phyloP scores from a whole-genome alignment of 1,140 invertebrate genomes.

The Monomorium pharaonis region DNA sequence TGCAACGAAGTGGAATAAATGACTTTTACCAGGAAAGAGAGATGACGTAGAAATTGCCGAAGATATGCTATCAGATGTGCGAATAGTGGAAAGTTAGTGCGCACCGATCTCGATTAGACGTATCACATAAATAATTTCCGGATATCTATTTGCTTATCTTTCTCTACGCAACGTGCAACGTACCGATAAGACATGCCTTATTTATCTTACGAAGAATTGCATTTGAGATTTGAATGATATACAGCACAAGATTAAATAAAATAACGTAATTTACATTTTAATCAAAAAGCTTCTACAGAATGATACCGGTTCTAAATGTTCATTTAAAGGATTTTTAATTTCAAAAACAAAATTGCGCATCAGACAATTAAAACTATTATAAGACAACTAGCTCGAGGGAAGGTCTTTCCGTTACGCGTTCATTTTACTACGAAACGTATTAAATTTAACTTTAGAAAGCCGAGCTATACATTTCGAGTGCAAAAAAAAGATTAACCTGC shows the following conservation, averaged over 20 bases:
- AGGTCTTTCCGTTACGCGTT: neutral
- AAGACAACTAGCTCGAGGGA: neutral
- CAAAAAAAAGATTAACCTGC: neutral
- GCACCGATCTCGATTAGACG: slow-evolving; percentile 33
- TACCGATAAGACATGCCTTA: slow-evolving; percentile 8
- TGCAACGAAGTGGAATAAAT: neutral
- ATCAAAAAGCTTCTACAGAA: neutral
- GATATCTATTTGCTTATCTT: neutral
- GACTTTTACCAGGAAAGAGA: slow-evolving; percentile 27
- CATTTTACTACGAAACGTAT: neutral
- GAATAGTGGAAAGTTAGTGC: slow-evolving; percentile 26
- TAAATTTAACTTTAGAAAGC: neutral
- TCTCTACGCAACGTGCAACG: neutral
- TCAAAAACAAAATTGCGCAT: neutral
- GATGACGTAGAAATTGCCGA: neutral
- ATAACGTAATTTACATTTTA: neutral
- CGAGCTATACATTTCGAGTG: neutral
- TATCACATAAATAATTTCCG: slow-evolving; percentile 44
- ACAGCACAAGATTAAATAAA: neutral
- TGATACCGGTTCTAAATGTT: neutral
- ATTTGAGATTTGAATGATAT: neutral
- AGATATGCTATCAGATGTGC: slow-evolving; percentile 18
- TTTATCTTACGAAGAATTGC: neutral
- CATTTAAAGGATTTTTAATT: neutral
- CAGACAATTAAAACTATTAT: neutral